phyloP scores from a whole-genome alignment of 92 coral and sea anemone genomes.

The Palythoa grandis region DNA sequence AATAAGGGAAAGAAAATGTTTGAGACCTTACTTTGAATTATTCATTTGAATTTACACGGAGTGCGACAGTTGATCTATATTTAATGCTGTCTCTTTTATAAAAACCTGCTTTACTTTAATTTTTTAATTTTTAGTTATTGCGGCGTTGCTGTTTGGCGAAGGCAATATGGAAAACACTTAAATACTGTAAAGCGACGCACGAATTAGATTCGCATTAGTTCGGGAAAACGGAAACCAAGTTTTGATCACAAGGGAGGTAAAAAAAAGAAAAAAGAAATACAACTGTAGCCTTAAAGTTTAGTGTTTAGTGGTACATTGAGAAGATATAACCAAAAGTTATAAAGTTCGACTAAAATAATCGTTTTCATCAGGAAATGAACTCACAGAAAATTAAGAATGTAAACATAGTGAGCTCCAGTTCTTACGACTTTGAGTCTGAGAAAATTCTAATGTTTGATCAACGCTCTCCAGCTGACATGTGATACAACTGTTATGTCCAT shows the following conservation, averaged over 20 bases:
- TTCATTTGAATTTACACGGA: not conserved
- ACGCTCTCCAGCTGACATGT: not conserved
- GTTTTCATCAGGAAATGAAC: conserved; percentile 16
- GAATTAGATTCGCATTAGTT: no score
- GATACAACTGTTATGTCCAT: conserved; percentile 14
- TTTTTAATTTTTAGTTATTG: no score
- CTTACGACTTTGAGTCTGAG: not conserved
- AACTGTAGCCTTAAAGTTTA: not conserved
- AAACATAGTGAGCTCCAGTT: not conserved
- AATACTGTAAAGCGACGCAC: no score
- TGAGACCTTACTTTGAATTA: no score
- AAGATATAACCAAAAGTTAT: not conserved
- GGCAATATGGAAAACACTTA: no score
- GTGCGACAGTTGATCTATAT: not conserved
- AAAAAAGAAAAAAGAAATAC: no score
- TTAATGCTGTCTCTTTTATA: no score
- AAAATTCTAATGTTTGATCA: conserved; percentile 7
- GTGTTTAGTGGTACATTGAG: not conserved
- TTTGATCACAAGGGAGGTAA: no score
- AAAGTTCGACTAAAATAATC: not conserved
- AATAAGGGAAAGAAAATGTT: not conserved
- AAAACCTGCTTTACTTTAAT: no score
- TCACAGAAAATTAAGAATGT: not conserved
- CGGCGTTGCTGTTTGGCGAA: no score
- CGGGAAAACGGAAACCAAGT: no score